phyloP scores from a whole-genome alignment of 2,888 invertebrate genomes.

The Phymatocera aterrima region DNA sequence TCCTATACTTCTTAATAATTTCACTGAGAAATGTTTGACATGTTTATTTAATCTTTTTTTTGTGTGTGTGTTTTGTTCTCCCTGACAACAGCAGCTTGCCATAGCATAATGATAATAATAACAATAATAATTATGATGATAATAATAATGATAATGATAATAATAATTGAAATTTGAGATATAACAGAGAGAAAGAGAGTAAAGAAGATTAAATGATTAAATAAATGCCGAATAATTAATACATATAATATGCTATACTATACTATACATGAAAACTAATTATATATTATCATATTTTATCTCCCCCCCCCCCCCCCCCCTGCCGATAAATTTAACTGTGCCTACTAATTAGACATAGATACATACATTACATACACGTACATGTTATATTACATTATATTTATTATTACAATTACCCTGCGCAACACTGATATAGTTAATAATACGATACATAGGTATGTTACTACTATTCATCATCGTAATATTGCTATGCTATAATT shows the following conservation, averaged over 20 bases:
- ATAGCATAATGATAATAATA: slow-evolving; percentile 65
- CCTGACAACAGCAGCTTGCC: slow-evolving; percentile 57
- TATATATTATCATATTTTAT: too few species aligned
- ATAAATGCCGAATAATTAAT: slow-evolving; percentile 59
- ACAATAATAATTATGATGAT: too few species aligned
- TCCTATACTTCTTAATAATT: background rate
- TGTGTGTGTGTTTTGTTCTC: background rate
- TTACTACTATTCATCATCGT: slow-evolving; percentile 45
- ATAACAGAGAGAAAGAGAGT: background rate
- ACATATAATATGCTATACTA: slow-evolving; percentile 51
- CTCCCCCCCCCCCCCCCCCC: too few species aligned
- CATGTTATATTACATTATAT: too few species aligned
- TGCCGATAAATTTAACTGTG: slow-evolving; percentile 70
- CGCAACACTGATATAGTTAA: slow-evolving; percentile 48
- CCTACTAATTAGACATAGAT: slow-evolving; percentile 71
- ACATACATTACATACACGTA: too few species aligned
- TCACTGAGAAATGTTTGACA: too few species aligned
- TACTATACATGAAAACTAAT: too few species aligned
- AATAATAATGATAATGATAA: slow-evolving; percentile 55
- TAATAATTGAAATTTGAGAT: background rate
- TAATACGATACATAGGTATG: too few species aligned
- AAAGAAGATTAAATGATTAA: slow-evolving; percentile 32
- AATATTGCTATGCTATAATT: slow-evolving; percentile 49
- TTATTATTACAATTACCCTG: slow-evolving; percentile 60
- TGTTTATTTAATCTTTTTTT: too few species aligned